These are phyloP conservation scores for Catharus minimus DNA, from an alignment of 2,113 vertebrate species.

Conservation along the genomic window DNA sequence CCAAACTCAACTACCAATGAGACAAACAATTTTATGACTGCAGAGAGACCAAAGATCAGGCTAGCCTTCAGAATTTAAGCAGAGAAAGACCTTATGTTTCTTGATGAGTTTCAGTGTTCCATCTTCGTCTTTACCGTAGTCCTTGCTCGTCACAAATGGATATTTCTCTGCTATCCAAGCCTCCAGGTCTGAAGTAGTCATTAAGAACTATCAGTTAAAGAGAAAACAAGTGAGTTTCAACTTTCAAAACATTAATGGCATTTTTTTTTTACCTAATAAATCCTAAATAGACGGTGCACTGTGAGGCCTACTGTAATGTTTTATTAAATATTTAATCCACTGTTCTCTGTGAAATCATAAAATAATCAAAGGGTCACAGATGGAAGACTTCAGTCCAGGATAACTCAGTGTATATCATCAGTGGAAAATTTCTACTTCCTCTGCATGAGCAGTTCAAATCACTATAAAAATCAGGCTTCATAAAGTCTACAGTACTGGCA, in stretches of 20 bases:
- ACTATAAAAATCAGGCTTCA: not conserved
- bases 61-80: not conserved
- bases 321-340: not conserved
- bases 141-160: constrained; percentile 74
- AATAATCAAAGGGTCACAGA: not conserved
- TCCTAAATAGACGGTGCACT: not conserved
- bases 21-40: not conserved
- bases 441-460: not conserved
- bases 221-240: not conserved
- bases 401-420: not conserved
- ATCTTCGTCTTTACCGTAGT: constrained; percentile 79
- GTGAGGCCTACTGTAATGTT: not conserved
- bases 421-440: not conserved
- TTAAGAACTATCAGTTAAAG: constrained; percentile 75
- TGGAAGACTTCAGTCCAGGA: not conserved
- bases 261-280: not conserved
- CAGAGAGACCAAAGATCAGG: not conserved
- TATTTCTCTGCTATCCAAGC: constrained; percentile 77
- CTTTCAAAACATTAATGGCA: not conserved
- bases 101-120: constrained; percentile 78
- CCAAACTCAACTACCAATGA: not conserved
- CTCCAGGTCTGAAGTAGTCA: constrained; percentile 84
- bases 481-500: not conserved
- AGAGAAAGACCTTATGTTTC: constrained; percentile 82
- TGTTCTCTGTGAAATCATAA: not conserved